Percentiles rank a stretch among this genome's conserved stretches.
These are phyloP conservation scores for Apeira syringaria DNA, from an alignment of 2,888 invertebrate genomes.

Conservation along the genomic window DNA sequence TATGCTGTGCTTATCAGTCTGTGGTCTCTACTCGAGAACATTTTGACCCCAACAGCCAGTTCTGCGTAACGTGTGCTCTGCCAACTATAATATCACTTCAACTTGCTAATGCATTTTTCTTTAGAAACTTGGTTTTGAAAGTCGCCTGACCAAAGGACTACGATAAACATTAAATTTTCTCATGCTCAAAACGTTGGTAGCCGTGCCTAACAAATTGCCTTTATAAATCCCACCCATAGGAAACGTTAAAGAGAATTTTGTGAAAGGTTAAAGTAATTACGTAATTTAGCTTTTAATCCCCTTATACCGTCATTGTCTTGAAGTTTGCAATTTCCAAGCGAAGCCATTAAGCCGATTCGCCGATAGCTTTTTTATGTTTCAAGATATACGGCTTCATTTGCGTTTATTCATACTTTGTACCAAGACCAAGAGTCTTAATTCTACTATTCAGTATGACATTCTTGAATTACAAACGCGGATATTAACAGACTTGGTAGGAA, in stretches of 20 bases:
- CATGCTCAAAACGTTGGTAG: constrained; percentile 31
- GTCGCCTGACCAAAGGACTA: too few relatives aligned
- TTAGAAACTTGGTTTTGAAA: too few relatives aligned
- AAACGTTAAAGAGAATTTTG: constrained; percentile 39
- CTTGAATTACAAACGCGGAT: too few relatives aligned
- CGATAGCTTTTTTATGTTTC: constrained; percentile 30
- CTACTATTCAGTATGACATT: too few relatives aligned
- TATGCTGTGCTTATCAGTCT: too few relatives aligned
- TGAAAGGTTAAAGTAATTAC: constrained; percentile 46
- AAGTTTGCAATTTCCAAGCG: constrained; percentile 46
- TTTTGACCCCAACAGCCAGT: too few relatives aligned
- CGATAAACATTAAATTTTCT: constrained; percentile 25
- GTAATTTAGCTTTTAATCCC: constrained; percentile 47
- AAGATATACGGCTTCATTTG: constrained; percentile 8
- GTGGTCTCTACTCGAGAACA: too few relatives aligned
- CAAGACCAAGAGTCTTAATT: too few relatives aligned
- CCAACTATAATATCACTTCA: too few relatives aligned
- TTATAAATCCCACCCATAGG: constrained; percentile 36
- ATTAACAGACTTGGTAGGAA: too few relatives aligned
- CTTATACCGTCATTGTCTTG: constrained; percentile 43
- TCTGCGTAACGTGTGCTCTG: too few relatives aligned
- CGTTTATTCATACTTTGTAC: not conserved
- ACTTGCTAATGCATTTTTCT: too few relatives aligned
- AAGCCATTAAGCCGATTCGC: constrained; percentile 36
- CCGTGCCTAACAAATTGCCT: constrained; percentile 36